Base-by-base conservation (phyloP, 2,113 vertebrate species). In the Leptobrachium leishanense region DNA sequence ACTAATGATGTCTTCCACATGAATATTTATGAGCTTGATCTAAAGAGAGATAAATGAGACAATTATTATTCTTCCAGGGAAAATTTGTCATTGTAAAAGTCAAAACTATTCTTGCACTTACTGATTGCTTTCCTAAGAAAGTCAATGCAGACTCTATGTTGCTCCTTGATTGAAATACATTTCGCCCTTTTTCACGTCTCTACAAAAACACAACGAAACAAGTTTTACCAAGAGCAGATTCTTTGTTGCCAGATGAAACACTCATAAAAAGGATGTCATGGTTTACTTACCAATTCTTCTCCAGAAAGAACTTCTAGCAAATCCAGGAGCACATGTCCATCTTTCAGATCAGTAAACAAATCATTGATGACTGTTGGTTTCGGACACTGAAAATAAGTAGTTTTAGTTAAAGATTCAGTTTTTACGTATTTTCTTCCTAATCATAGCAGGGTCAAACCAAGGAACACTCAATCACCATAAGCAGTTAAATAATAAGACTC, bases 11-110 rank as follows among this genome's bases (percentile, higher is more conserved):
- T 99, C 98, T 84, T 96, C 86, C 85, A 98, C 93, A 88, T 98
- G 95, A 87, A 99, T 97, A 92, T 99, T 99, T 88, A 99, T 96
- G 50, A 99, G 91, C 87, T 98, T 98, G 85, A 99, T 94, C 98
- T 99, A 54, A 0, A 82, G 59, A 43, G 55, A 85, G 72, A 86
- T 59, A 43, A 57, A 84, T 68, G 85, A 84, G 69, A 66, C 53
- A 73, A 8, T 57, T 2, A 3, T 68, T 81, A 8, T 62, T 81
- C 68, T 53, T 59, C 67, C 6, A 55, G 20, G 31, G 50, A 11
- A 5, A 54, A 10, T 80, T 41, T 39, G 40, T n/a, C 3, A 31
- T n/a, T 40, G 43, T 54, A 55, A 50, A 66, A 72, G 31, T 71
- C 41, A 72, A 11, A 2, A 20, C 39, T 31, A 79, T 44, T 74